Percentiles rank a stretch among this genome's conserved stretches.
Conservation (phyloP, 2,113 vertebrate genomes). For the Melospiza georgiana region DNA sequence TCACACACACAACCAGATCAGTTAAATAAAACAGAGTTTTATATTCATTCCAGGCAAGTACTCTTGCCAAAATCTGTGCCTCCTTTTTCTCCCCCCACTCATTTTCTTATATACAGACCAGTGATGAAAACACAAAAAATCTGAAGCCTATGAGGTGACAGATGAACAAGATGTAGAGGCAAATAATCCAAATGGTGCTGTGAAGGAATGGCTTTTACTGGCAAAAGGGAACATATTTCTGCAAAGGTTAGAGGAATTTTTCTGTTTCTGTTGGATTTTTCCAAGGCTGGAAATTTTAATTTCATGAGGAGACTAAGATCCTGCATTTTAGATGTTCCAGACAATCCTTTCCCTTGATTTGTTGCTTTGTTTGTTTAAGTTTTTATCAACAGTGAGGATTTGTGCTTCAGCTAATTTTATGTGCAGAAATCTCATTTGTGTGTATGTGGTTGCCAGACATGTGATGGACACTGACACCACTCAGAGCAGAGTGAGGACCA, state of each 20-base stretch:
- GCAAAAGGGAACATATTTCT: constrained; percentile 20
- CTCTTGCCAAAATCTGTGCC: constrained; percentile 47
- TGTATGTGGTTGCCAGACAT: not conserved
- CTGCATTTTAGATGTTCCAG: not conserved
- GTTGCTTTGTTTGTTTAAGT: not conserved
- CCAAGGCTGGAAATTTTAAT: constrained; percentile 3
- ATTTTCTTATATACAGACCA: constrained; percentile 37
- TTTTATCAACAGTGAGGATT: not conserved
- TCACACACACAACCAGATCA: constrained; percentile 23
- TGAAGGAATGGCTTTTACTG: constrained; percentile 40
- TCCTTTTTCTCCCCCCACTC: not conserved
- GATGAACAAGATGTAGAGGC: constrained; percentile 49
- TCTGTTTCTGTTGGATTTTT: constrained; percentile 43
- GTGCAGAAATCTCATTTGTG: not conserved
- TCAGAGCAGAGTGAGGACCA: not conserved
- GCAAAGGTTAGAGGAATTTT: constrained; percentile 37
- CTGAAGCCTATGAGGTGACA: constrained; percentile 58
- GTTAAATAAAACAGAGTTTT: constrained; percentile 63
- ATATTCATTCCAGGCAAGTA: constrained; percentile 62
- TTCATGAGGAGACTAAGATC: not conserved
- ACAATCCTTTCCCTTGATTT: not conserved
- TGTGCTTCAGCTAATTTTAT: not conserved
- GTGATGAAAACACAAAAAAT: constrained; percentile 55
- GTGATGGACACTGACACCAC: not conserved
- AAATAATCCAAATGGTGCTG: constrained; percentile 31